phyloP scores from a whole-genome alignment of 2,888 invertebrate genomes.

The Lycophotia porphyrea region DNA sequence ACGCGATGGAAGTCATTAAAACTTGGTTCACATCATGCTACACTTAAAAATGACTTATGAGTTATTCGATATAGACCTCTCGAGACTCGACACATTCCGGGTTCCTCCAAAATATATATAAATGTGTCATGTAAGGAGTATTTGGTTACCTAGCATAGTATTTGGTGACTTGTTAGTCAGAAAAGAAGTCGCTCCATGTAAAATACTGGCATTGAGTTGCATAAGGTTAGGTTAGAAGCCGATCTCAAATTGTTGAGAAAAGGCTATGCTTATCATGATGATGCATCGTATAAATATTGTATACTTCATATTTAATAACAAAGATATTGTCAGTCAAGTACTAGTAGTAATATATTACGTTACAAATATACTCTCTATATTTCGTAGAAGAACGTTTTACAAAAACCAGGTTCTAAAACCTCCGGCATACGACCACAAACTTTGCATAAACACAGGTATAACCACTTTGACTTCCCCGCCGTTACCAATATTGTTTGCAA shows the following conservation, averaged over 20 bases:
- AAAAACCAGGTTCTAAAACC: constrained; percentile 2
- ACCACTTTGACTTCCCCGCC: background rate
- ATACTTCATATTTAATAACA: background rate
- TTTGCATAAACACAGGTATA: constrained; percentile 11
- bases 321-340: background rate
- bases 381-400: background rate
- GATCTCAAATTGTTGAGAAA: background rate
- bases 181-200: background rate
- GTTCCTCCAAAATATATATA: background rate
- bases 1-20: background rate
- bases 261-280: background rate
- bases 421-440: background rate
- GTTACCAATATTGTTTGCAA: constrained; percentile 13
- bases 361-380: background rate
- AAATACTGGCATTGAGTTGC: background rate
- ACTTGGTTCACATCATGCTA: constrained; percentile 2
- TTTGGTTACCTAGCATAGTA: background rate
- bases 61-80: background rate
- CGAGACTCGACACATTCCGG: background rate
- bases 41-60: background rate
- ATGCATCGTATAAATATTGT: background rate
- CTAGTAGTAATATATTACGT: background rate
- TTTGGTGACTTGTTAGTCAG: background rate
- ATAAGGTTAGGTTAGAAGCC: too few relatives aligned
- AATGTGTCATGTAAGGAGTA: background rate